A percentile compares a stretch with the other conserved stretches of the same genome.
phyloP scores from a whole-genome alignment of 92 coral and sea anemone genomes.

The Muricea muricata region DNA sequence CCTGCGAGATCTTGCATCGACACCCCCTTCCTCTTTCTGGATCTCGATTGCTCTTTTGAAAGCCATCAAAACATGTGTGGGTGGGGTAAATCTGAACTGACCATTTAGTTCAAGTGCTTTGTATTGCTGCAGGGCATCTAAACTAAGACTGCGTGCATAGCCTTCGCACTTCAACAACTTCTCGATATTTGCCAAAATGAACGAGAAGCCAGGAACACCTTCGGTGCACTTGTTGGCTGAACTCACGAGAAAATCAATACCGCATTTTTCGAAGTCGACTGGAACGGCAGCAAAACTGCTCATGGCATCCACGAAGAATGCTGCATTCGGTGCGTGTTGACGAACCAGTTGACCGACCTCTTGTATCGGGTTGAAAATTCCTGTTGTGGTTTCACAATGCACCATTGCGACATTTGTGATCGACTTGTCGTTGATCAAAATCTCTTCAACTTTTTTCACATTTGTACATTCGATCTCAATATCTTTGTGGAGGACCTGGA shows the following conservation, averaged over 20 bases:
- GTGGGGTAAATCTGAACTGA: constrained; percentile 96
- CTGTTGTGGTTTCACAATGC: constrained; percentile 97
- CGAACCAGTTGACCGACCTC: constrained; percentile 83
- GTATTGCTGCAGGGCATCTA: constrained; percentile 91
- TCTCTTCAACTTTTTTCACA: constrained; percentile 72
- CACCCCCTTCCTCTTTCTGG: constrained; percentile 93
- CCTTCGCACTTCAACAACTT: constrained; percentile 84
- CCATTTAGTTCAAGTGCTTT: constrained; percentile 86
- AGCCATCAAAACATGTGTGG: constrained; percentile 98
- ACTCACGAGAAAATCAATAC: constrained; percentile 91
- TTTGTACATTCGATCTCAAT: constrained; percentile 79
- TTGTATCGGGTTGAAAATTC: constrained; percentile 90
- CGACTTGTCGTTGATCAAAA: constrained; percentile 69
- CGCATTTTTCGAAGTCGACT: constrained; percentile 72
- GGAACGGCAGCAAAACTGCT: constrained; percentile 99
- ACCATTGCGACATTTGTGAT: constrained; percentile 92
- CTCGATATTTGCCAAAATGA: constrained; percentile 77
- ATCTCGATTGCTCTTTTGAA: constrained; percentile 80
- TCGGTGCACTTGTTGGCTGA: constrained; percentile 98
- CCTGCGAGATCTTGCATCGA: constrained; percentile 94
- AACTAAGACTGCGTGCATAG: constrained; percentile 79
- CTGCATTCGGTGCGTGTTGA: constrained; percentile 78
- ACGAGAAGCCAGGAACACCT: constrained; percentile 98
- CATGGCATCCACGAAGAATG: constrained; percentile 99
- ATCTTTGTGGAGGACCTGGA: constrained; percentile 78